Conservation (phyloP, 2,888 invertebrate species). For the Aplocera efformata region DNA sequence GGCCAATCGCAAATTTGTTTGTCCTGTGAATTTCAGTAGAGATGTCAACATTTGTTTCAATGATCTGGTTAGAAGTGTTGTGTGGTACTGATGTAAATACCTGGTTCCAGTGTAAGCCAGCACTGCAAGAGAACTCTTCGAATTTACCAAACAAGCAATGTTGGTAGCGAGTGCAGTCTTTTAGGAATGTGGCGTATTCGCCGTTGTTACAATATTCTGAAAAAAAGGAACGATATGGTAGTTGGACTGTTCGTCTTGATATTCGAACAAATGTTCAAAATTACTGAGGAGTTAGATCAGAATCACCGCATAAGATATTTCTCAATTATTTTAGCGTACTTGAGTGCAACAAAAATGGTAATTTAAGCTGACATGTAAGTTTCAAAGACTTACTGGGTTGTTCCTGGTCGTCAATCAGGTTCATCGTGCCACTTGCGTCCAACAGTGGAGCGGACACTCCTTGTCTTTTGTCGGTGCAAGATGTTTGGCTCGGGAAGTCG, state of each 20-base stretch:
- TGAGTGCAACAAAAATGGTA: no score
- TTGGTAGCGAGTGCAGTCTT: conserved; percentile 86
- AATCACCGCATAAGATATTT: no score
- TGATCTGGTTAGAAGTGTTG: neutral
- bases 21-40: conserved; percentile 53
- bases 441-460: conserved; percentile 43
- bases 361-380: neutral
- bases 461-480: conserved; percentile 75
- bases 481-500: conserved; percentile 86
- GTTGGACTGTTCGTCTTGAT: neutral
- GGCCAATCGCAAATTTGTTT: conserved; percentile 88
- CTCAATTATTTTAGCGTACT: no score
- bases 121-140: conserved; percentile 85
- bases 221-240: conserved; percentile 12
- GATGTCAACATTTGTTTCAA: neutral
- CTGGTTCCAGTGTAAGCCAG: conserved; percentile 87
- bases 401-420: conserved; percentile 40
- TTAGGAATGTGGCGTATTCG: conserved; percentile 82
- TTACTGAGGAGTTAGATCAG: no score
- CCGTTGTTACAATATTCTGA: conserved; percentile 81
- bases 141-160: conserved; percentile 90
- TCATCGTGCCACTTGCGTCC: conserved; percentile 42
- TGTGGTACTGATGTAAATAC: conserved; percentile 49
- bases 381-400: conserved; percentile 28
- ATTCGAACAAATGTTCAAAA: neutral